A percentile compares a stretch with the other conserved stretches of the same genome.
phyloP scores from a whole-genome alignment of 1,140 invertebrate genomes.

The Ceratosolen fusciceps region DNA sequence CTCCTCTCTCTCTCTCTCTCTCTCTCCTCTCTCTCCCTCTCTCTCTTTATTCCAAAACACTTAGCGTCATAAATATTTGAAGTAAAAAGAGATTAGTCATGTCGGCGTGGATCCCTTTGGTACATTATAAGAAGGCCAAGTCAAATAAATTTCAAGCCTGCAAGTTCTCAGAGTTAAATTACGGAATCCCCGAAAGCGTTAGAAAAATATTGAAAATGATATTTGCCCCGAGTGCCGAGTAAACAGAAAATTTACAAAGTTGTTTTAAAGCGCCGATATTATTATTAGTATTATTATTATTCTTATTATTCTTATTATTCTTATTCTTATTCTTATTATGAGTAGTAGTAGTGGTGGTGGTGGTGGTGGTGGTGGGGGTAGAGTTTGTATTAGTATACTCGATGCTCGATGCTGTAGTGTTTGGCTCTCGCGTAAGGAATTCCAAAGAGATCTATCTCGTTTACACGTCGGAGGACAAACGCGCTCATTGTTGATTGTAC shows the following conservation, averaged over 20 bases:
- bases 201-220: slow-evolving; percentile 24
- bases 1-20: no score
- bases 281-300: no score
- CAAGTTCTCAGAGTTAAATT: not conserved
- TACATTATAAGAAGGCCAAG: not conserved
- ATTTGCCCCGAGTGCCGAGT: slow-evolving; percentile 15
- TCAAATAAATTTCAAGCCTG: slow-evolving; percentile 31
- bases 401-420: no score
- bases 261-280: not conserved
- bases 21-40: no score
- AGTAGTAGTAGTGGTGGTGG: no score
- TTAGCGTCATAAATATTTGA: slow-evolving; percentile 19
- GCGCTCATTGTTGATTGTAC: no score
- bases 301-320: no score
- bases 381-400: no score
- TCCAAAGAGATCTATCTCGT: no score
- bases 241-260: not conserved
- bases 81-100: slow-evolving; percentile 26
- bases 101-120: not conserved
- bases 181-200: slow-evolving; percentile 4
- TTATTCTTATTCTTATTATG: no score
- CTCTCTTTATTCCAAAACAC: slow-evolving; percentile 28
- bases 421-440: not conserved
- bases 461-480: no score
- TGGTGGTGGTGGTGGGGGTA: no score